Base-by-base conservation (phyloP, 2,888 invertebrate genomes). In the Tortricodes alternella region DNA sequence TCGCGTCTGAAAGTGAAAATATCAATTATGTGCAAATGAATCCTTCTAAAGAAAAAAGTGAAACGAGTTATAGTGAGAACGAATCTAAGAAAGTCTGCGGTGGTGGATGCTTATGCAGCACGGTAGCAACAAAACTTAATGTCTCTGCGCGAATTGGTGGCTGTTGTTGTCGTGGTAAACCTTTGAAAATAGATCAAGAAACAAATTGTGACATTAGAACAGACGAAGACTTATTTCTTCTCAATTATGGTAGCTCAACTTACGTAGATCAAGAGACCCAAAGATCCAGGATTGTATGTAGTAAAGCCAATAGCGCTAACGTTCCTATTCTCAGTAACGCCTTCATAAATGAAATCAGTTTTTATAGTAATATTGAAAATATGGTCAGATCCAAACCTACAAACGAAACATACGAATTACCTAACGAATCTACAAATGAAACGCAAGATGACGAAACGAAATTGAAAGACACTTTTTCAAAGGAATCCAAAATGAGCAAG, bases 191-290 rank as follows among this genome's bases (percentile, higher is more conserved):
- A 23, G 71, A 77, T 27, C 66, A 73, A 66, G 76, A 78, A 63
- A 75, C 66, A 0, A 66, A 55, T 21, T 83, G 84, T 41, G 70
- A 80, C 58, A 46, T 81, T 0, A 66, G 63, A 39, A 71, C 58
- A 3, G 73, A 73, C 2, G 67, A 71, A n/a, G 67, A 73, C 50
- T 51, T 60, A 29, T 59, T 58, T 3, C 56, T 64, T 15, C 48
- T 66, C 0, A 68, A 73, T 9, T 64, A 67, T 32, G 71, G 65
- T 53, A 59, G 61, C 4, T 39, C 56, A 1, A 70, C 72, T 27
- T 67, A 61, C 18, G 62, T 76, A 1, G 73, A 82, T 27, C 73
- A 75, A 1, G 70, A 78, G 63, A 80, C 78, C 0, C 82, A 83
- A 58, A 70, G 71, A 55, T 80, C 78, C 0, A 71, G 58, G 53